phyloP scores from a whole-genome alignment of 2,113 vertebrate species.

The Camelus bactrianus region DNA sequence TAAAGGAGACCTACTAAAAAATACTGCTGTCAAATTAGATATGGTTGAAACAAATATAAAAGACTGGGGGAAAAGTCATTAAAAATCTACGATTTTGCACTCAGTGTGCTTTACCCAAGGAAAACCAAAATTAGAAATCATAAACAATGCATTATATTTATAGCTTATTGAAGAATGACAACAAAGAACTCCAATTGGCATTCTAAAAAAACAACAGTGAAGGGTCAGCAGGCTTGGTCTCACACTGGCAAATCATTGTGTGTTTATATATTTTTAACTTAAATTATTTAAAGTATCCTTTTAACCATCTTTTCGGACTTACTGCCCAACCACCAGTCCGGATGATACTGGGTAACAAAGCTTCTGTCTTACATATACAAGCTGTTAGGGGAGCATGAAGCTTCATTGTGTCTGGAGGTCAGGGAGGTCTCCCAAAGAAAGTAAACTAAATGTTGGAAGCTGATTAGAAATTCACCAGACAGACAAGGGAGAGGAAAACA shows the following conservation, averaged over 20 bases:
- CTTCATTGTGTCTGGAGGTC: background rate
- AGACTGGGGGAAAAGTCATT: slow-evolving; percentile 13
- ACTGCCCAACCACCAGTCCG: background rate
- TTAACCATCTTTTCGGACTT: slow-evolving; percentile 43
- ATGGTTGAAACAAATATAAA: slow-evolving; percentile 3
- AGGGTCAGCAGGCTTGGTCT: background rate
- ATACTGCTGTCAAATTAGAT: background rate
- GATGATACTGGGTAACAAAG: background rate
- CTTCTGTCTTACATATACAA: background rate
- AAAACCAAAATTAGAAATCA: slow-evolving; percentile 63
- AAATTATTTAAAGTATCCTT: slow-evolving; percentile 33
- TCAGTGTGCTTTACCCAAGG: slow-evolving; percentile 34
- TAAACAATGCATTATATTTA: slow-evolving; percentile 26
- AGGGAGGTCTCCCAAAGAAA: slow-evolving; percentile 39
- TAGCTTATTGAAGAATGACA: slow-evolving; percentile 27
- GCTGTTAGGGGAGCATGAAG: background rate
- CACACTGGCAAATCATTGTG: background rate
- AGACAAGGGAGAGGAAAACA: slow-evolving; percentile 4
- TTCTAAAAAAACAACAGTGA: slow-evolving; percentile 19
- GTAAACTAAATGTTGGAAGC: slow-evolving; percentile 40
- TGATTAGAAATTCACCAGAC: slow-evolving; percentile 44
- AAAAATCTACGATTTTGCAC: background rate
- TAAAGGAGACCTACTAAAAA: slow-evolving; percentile 47
- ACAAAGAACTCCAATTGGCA: background rate
- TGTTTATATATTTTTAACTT: slow-evolving; percentile 34